Evolutionary conservation across 2,888 invertebrate genomes (phyloP), one percentile per base, ranked within the genome.

Genomic region (Boloria euphrosyne): DNA sequence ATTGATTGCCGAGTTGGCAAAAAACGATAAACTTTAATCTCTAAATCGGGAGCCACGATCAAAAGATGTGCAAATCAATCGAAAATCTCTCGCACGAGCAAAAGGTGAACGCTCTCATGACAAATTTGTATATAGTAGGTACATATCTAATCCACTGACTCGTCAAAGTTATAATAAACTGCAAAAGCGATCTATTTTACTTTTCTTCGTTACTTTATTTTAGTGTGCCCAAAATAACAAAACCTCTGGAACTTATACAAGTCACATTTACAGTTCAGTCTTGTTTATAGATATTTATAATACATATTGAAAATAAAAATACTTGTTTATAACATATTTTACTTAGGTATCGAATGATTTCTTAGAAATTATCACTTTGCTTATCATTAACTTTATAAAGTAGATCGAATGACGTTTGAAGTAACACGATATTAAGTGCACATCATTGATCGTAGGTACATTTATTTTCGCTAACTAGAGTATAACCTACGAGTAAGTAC

Each of bases 41-140:
- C 31, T 38, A 10, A 38, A 38, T 38, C 17, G 27, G 51, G 58
- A 62, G 44, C 52, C 38, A 62, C 27, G 52, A 53, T 62, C 46
- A 62, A 53, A 53, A 53, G 62, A 61, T 43, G 22, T 68, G 71
- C 73, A 65, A 72, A 72, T 75, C 71, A 73, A 74, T 74, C 68
- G 68, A 58, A 38, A 38, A 38, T 38, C 31, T 38, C 10, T 0
- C 10, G 31, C 31, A 10, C 10, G 31, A 55, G 10, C 27, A 65
- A 65, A 72, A 72, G 76, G 73, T 75, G 63, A 74, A 73, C 51
- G 74, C 50, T 65, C 74, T 63, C 57, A 62, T 53, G 73, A 73
- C 68, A 72, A 71, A 74, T 73, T 74, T 65, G 72, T 71, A 70
- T 38, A 38, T 38, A 31, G 31, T 7, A n/a, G n/a, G n/a, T n/a